phyloP scores from a whole-genome alignment of 2,888 invertebrate species.

The Perithous albicinctus region DNA sequence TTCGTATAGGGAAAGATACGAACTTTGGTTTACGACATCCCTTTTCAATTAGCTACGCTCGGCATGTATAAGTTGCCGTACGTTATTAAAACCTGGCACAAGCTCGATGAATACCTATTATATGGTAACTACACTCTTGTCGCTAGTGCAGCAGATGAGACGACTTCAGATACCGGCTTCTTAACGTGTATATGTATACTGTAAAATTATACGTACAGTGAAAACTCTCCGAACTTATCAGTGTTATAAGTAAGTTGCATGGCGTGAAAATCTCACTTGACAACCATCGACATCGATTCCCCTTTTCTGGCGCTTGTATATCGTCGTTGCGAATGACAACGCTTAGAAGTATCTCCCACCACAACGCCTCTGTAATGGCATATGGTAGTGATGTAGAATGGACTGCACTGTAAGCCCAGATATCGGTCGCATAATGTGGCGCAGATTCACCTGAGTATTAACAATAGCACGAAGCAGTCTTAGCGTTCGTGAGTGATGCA shows the following conservation, averaged over 20 bases:
- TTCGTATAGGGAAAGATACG: no score
- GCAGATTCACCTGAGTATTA: conserved; percentile 37
- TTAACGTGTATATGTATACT: background rate
- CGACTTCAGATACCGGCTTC: background rate
- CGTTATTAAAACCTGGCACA: no score
- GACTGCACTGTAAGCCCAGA: background rate
- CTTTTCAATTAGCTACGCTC: no score
- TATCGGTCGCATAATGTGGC: conserved; percentile 25
- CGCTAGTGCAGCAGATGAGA: background rate
- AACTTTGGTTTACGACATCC: no score
- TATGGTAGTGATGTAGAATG: background rate
- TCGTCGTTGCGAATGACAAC: background rate
- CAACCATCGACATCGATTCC: no score
- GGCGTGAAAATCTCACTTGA: no score
- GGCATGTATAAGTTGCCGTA: no score
- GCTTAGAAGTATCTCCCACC: no score
- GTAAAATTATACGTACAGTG: conserved; percentile 5
- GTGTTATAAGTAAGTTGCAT: no score
- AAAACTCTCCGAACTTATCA: background rate
- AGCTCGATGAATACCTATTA: no score
- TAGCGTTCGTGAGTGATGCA: conserved; percentile 55
- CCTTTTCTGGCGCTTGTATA: no score
- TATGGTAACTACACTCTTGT: conserved; percentile 2
- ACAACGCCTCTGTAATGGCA: no score
- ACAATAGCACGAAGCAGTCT: conserved; percentile 52